Base-by-base conservation (phyloP, 2,113 vertebrate genomes). In the Rhegmatorhina hoffmannsi region DNA sequence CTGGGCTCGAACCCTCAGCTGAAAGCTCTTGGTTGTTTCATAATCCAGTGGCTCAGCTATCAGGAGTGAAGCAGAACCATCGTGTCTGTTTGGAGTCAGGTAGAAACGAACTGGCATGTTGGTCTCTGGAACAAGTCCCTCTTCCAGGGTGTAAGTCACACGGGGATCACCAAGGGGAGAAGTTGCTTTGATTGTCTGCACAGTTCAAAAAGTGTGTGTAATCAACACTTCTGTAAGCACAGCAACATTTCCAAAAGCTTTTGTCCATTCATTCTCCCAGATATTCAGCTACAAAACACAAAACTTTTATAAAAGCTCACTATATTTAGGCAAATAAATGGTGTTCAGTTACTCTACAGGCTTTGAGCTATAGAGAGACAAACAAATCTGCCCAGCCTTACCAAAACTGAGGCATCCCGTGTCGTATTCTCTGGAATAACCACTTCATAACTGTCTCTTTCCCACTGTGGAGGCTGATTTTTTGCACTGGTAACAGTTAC, bases 51-150 rank as follows among this genome's bases (percentile, higher is more conserved):
- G 98, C 93, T 99, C 99, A 16, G 99, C 98, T 44, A 99, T 97
- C 50, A 99, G 96, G 85, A 99, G 97, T 76, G 98, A 99, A 46
- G 98, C 98, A 3, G 98, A 98, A 33, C 98, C 98, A 28, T 99
- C 98, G 16, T 98, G 98, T 68, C 98, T 97, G 97, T 99, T 99
- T 29, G 98, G 98, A 40, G 98, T 99, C 95, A 99, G 88, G 95
- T 99, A 99, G 97, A 99, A 99, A 34, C 97, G 98, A 40, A 99
- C 97, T 0, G 98, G 98, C 98, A 98, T 98, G 97, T 99, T 99
- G 95, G 98, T 98, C 95, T 99, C 98, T 0, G 98, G 98, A 67
- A 99, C 98, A 97, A 99, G 98, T 16, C 98, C 99, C 28, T 99
- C 99, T 80, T 98, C 98, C 82, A 99, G 94, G 84, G 98, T 99